Evolutionary conservation across 2,888 invertebrate species (phyloP).

Genomic region (Amblyjoppa proteus): DNA sequence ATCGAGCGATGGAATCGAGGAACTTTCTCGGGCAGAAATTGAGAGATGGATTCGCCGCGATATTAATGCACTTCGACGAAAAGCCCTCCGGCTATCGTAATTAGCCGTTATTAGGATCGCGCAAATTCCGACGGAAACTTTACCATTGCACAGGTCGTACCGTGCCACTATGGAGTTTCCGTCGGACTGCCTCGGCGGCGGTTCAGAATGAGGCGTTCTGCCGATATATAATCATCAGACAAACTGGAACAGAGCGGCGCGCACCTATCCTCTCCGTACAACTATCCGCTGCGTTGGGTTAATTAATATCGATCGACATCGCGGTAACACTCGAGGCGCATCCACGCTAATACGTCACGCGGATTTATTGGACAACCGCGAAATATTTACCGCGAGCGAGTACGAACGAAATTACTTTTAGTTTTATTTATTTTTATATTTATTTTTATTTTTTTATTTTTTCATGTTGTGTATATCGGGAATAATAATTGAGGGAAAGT

Average conservation of each 20-base stretch:
- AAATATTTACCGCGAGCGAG: neutral
- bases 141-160: neutral
- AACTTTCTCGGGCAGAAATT: neutral
- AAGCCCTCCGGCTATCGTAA: constrained; percentile 5
- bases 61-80: constrained; percentile 19
- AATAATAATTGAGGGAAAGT: too few relatives aligned
- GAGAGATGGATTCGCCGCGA: constrained; percentile 3
- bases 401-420: neutral
- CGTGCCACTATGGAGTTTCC: neutral
- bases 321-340: neutral
- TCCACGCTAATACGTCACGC: neutral
- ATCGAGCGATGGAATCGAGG: constrained; percentile 32
- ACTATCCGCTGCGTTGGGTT: constrained; percentile 11
- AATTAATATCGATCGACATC: constrained; percentile 54
- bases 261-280: neutral
- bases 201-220: constrained; percentile 3
- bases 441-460: too few relatives aligned
- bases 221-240: constrained; percentile 4
- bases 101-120: constrained; percentile 12
- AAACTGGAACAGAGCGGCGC: neutral
- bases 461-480: too few relatives aligned
- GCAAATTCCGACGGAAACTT: constrained; percentile 23
- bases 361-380: neutral
- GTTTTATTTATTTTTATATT: too few relatives aligned
- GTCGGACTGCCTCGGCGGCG: neutral